Evolutionary conservation across 2,113 vertebrate genomes (phyloP), one percentile per base, ranked within the genome.

Genomic region (Mirza zaza): DNA sequence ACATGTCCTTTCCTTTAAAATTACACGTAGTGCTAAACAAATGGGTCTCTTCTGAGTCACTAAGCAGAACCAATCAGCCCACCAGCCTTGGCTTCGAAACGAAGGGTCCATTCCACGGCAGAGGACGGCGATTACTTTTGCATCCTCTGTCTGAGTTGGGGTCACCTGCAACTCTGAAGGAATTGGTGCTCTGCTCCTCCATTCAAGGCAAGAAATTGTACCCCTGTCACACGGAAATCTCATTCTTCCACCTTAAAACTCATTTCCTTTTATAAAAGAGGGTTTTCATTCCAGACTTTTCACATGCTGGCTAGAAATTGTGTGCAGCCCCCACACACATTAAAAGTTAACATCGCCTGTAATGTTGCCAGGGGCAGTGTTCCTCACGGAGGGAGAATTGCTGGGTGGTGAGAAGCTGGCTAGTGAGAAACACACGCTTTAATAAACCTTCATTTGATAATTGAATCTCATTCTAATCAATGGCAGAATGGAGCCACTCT

Each of bases 1-100:
- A 93, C 76, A 81, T 0, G 17, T 97, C 85, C 75, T 95, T 96
- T 97, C 82, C 65, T 97, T 95, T 90, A 97, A 97, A 97, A 95
- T 97, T 92, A 90, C 94, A 71, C 1, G 0, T 80, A 85, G 86
- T 15, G 36, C 93, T 96, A 97, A 97, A 97, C 94, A 97, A 98
- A 97, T 93, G 97, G 95, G 93, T 97, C 95, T 97, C 96, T 93
- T 95, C 65, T 87, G 97, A 98, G 95, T 95, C 96, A 96, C 97
- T 97, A 90, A 97, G 94, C 87, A 93, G 88, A 97, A 92, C 91
- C 94, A 84, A 97, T 97, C 96, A 97, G 94, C 70, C 32, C 59
- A 29, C 12, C 39, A 84, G 83, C 75, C 83, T 85, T 85, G 94
- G 52, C 92, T 97, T 97, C 65, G 76, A 93, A 97, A 96, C 76